A percentile compares a stretch with the other conserved stretches of the same genome.
Evolutionary conservation across 2,113 vertebrate genomes (phyloP).

Genomic region (Brienomyrus longianalis): DNA sequence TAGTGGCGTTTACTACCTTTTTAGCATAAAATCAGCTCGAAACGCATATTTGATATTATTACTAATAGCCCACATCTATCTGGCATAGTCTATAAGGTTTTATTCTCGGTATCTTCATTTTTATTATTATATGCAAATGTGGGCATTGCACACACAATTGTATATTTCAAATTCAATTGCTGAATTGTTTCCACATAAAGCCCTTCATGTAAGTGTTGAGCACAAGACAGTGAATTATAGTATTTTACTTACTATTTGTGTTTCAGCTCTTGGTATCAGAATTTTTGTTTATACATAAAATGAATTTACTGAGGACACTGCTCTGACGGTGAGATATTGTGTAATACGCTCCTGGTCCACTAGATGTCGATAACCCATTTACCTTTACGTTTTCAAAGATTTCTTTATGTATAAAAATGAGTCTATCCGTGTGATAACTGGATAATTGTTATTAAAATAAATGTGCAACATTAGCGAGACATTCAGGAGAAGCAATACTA

Average conservation of each 20-base stretch:
- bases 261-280: background rate
- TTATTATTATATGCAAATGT: background rate
- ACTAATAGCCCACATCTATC: background rate
- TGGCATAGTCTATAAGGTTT: background rate
- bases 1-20: background rate
- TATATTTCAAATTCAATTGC: background rate
- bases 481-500: background rate
- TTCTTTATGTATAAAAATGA: background rate
- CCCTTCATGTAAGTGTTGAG: background rate
- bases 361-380: conserved; percentile 16
- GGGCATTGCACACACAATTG: background rate
- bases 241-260: background rate
- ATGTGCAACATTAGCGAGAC: no score
- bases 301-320: background rate
- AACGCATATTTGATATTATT: background rate
- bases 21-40: background rate
- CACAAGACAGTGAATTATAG: background rate
- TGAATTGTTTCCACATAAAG: background rate
- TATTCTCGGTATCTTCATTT: background rate
- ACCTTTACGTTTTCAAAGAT: background rate
- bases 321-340: background rate
- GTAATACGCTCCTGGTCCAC: background rate
- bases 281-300: background rate
- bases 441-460: background rate
- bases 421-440: background rate